Evolutionary conservation across 2,888 invertebrate genomes (phyloP).

Genomic region (Macrosoma leucophasiata): DNA sequence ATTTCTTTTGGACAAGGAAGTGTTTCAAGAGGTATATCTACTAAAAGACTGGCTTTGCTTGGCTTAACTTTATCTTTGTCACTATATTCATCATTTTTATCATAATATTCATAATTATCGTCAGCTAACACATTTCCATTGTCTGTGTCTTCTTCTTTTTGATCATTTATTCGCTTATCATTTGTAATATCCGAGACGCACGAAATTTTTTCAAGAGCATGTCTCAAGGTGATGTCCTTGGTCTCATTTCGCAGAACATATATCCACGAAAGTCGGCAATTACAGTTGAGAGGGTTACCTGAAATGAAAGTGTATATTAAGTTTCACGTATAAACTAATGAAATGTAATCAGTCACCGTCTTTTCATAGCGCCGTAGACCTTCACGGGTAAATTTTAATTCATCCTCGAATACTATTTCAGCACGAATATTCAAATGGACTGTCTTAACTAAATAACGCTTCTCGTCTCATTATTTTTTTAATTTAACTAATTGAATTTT

Average conservation of each 20-base stretch:
- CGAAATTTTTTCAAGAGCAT: slow-evolving; percentile 82
- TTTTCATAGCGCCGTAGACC: too few relatives aligned
- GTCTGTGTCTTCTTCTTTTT: slow-evolving; percentile 38
- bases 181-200: slow-evolving; percentile 76
- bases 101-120: slow-evolving; percentile 62
- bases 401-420: too few relatives aligned
- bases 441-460: too few relatives aligned
- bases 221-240: slow-evolving; percentile 78
- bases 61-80: slow-evolving; percentile 41
- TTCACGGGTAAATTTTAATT: too few relatives aligned
- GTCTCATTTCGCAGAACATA: slow-evolving; percentile 85
- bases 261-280: slow-evolving; percentile 89
- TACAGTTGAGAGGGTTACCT: slow-evolving; percentile 90
- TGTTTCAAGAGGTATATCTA: slow-evolving; percentile 56
- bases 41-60: slow-evolving; percentile 51
- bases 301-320: slow-evolving; percentile 40
- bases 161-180: slow-evolving; percentile 46
- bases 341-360: slow-evolving; percentile 15
- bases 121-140: slow-evolving; percentile 47
- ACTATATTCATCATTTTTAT: slow-evolving; percentile 51
- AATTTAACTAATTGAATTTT: too few relatives aligned
- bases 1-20: slow-evolving; percentile 68
- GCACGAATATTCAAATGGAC: too few relatives aligned
- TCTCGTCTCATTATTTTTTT: too few relatives aligned
- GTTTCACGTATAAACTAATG: slow-evolving; percentile 17